These are phyloP conservation scores for Polyergus mexicanus DNA, from an alignment of 1,140 invertebrate species.

Conservation along the genomic window DNA sequence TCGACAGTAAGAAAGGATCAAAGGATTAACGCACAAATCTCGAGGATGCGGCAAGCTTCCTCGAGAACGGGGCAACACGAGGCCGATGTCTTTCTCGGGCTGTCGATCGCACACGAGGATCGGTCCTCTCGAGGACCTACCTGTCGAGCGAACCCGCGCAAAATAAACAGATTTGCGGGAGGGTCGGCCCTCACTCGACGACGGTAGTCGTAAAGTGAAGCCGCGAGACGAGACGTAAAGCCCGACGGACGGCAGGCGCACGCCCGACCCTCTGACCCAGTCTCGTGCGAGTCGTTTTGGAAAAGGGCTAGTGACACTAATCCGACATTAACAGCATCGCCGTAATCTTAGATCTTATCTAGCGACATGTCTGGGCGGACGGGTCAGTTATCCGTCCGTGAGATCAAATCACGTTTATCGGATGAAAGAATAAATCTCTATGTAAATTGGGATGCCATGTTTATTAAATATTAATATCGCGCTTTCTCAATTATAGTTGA, in stretches of 20 bases:
- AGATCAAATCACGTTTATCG: neutral
- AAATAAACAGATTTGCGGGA: conserved; percentile 80
- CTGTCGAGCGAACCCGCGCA: conserved; percentile 70
- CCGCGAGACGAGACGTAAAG: conserved; percentile 48
- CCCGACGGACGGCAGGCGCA: conserved; percentile 62
- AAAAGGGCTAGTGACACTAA: conserved; percentile 77
- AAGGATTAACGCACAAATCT: conserved; percentile 57
- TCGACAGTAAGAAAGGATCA: conserved; percentile 65
- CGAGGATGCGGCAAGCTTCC: conserved; percentile 15
- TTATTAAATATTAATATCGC: conserved; percentile 1
- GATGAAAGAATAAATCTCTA: neutral
- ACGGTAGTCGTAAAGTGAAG: conserved; percentile 64
- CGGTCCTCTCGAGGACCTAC: conserved; percentile 58
- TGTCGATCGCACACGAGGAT: conserved; percentile 31
- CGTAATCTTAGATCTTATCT: conserved; percentile 75
- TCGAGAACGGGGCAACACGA: conserved; percentile 23
- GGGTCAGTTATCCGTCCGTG: neutral
- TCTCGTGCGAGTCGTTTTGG: conserved; percentile 65
- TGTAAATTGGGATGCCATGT: neutral
- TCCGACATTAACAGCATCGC: conserved; percentile 76
- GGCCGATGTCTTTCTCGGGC: neutral
- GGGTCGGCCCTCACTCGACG: conserved; percentile 36
- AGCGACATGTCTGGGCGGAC: conserved; percentile 7
- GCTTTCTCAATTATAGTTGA: neutral
- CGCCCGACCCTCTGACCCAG: conserved; percentile 74